phyloP scores from a whole-genome alignment of 2,113 vertebrate species.

The Coptodon bakossiorum region DNA sequence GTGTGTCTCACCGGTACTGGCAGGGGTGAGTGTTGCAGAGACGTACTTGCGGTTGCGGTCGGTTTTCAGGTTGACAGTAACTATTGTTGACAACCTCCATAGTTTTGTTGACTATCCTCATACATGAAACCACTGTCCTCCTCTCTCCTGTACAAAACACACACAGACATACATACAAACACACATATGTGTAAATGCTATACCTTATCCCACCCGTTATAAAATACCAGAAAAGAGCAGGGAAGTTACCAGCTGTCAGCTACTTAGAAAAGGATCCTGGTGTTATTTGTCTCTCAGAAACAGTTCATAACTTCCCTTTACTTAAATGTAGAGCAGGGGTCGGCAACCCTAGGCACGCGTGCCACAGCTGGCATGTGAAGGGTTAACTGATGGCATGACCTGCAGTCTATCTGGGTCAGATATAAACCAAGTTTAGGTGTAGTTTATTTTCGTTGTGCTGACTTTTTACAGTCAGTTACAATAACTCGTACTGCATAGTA shows the following conservation, averaged over 20 bases:
- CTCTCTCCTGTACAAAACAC: constrained; percentile 75
- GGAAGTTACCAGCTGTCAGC: not conserved
- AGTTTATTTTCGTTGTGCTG: too few species aligned
- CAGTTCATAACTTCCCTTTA: too few species aligned
- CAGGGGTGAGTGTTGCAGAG: constrained; percentile 87
- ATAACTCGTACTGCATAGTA: too few species aligned
- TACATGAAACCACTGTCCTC: constrained; percentile 87
- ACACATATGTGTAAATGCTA: not conserved
- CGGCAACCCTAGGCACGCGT: too few species aligned
- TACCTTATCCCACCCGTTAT: not conserved
- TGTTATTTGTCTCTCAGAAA: too few species aligned
- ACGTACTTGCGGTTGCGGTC: constrained; percentile 82
- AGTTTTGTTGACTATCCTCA: constrained; percentile 84
- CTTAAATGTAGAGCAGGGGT: too few species aligned
- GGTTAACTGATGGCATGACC: too few species aligned
- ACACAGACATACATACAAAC: not conserved
- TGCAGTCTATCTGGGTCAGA: too few species aligned
- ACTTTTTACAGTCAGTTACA: too few species aligned
- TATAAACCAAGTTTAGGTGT: too few species aligned
- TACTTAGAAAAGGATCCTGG: too few species aligned
- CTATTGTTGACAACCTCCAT: constrained; percentile 82
- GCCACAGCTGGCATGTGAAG: too few species aligned
- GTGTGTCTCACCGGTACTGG: constrained; percentile 82
- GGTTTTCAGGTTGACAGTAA: constrained; percentile 79
- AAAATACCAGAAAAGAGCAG: not conserved